Conservation (phyloP, 2,797 vertebrate species). For the Trachurus trachurus region DNA sequence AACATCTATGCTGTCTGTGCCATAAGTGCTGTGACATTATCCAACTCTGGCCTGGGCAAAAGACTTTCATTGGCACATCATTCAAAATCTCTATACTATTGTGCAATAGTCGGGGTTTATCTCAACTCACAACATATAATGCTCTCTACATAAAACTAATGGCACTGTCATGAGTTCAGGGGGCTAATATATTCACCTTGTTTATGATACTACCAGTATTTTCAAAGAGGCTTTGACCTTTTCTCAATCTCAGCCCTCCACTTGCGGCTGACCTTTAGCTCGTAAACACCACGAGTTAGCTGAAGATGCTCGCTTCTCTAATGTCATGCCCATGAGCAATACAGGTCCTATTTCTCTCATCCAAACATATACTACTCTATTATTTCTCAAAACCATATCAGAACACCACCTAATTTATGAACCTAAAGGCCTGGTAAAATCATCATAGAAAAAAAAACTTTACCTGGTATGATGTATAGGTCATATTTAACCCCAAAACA, state of each 20-base stretch:
- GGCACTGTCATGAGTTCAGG: conserved; percentile 8
- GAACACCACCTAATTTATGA: conserved; percentile 32
- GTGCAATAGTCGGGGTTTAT: conserved; percentile 1
- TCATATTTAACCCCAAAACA: background rate
- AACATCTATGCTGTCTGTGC: conserved; percentile 60
- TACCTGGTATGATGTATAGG: background rate
- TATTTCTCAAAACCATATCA: conserved; percentile 36
- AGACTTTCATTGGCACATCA: conserved; percentile 30
- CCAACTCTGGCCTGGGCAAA: conserved; percentile 21
- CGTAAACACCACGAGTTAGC: conserved; percentile 52
- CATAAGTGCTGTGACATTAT: conserved; percentile 67
- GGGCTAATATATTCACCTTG: conserved; percentile 39
- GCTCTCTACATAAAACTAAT: conserved; percentile 21
- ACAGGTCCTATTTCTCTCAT: conserved; percentile 47
- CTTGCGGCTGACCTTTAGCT: conserved; percentile 81
- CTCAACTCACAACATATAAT: conserved; percentile 3
- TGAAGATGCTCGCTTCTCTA: conserved; percentile 62
- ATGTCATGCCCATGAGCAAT: conserved; percentile 70
- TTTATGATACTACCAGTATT: conserved; percentile 60
- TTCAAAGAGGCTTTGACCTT: conserved; percentile 79
- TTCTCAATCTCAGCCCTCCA: conserved; percentile 69
- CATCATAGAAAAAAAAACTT: background rate
- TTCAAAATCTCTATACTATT: conserved; percentile 18
- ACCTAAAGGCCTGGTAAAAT: conserved; percentile 17
- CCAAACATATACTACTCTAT: conserved; percentile 46